Evolutionary conservation across 2,888 invertebrate genomes (phyloP), one percentile per base, ranked within the genome.

Genomic region (Eucera pruinosa): DNA sequence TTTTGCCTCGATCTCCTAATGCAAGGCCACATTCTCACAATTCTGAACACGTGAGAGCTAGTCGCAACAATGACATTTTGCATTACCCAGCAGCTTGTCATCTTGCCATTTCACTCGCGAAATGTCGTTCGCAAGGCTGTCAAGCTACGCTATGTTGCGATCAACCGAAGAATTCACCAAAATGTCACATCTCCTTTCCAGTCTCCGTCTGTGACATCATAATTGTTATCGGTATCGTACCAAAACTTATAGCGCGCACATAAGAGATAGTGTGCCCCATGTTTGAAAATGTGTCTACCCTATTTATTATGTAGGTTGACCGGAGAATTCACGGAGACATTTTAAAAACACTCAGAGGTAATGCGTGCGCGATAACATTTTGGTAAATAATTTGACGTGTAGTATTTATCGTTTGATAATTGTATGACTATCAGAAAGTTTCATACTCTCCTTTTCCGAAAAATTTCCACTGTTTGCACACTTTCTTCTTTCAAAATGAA

Each of bases 101-200:
- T 80, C 76, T 67, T 78, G 85, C 80, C 85, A 84, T 85, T 84
- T 85, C 67, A 41, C 78, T 54, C 61, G 66, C 61, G 67, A 85
- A 84, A 84, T 85, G 84, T 84, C 84, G 78, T 45, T 54, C 70
- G 47, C 36, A 30, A 27, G 39, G 15, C 55, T 70, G 43, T 11
- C 30, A 25, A 13, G 58, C n/a, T 25, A 13, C 27, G 25, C 25
- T 45, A 30, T 23, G 66, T 47, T 68, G 55, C 65, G 50, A 58
- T 48, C 54, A 65, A 25, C 50, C 61, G 58, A 72, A 74, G 60
- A 74, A 69, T 74, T 60, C 62, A 54, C 67, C 77, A 75, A 79
- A 85, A 84, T 84, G 84, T 81, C 84, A 81, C 48, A 70, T 68
- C 68, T 68, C 74, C 61, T 66, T 52, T 43, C 60, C 50, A 18